Evolutionary conservation across 2,113 vertebrate genomes (phyloP), one percentile per base, ranked within the genome.

Genomic region (Gallinago media): DNA sequence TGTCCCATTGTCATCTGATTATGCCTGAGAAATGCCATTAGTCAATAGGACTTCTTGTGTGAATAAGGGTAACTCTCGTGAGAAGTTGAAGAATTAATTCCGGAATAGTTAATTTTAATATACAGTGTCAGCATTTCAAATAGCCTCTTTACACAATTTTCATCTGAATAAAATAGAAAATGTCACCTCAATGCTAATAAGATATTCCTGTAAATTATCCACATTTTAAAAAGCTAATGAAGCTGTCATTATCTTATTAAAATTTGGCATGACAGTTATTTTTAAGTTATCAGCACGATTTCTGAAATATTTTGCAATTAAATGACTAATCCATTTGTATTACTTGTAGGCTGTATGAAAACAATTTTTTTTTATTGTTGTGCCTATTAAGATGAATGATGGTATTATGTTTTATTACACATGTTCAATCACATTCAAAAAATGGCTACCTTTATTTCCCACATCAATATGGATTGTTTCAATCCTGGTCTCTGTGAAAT

Each of bases 201-300:
- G 91, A 91, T 40, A 14, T 87, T 88, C 71, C 46, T 82, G 74
- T 79, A 94, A 93, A 95, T 91, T 87, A 94, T 85, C 85, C 46
- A 91, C 74, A 96, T 93, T 95, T 94, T 91, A 85, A 93, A 93
- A 89, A 93, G 74, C 38, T 96, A 94, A 96, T 95, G 85, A 93
- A 95, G 77, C 62, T 88, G 87, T 85, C 93, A 68, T 84, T 84
- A 89, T 67, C 56, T 50, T 78, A 96, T 85, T 94, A 95, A 91
- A 94, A 93, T 91, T 92, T 75, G 74, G 49, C 70, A 85, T 12
- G 85, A 58, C 46, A 61, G 40, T 89, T 93, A 82, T 65, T 89
- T 89, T 79, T 42, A 92, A 85, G 54, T 85, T 95, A 73, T 70
- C 49, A 91, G 31, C 27, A 14, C 56, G 58, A 40, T 52, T 96